phyloP scores from a whole-genome alignment of 2,113 vertebrate species.

The Sardina pilchardus region DNA sequence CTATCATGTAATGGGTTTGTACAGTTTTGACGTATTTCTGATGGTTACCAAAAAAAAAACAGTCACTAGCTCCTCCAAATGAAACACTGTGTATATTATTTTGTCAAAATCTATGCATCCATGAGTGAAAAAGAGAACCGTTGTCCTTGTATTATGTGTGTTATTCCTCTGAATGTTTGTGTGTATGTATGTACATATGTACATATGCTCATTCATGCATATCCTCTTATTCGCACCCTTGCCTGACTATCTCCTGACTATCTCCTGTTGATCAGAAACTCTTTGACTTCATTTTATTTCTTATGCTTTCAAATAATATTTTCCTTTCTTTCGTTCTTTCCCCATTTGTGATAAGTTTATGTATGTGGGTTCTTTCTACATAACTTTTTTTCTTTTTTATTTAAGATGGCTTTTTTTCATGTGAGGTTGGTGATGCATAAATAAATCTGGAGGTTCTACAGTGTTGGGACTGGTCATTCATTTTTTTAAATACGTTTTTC shows the following conservation, averaged over 20 bases:
- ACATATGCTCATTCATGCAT: conserved; percentile 33
- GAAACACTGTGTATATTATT: conserved; percentile 35
- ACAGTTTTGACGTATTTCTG: background rate
- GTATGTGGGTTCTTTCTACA: conserved; percentile 40
- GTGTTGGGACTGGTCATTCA: background rate
- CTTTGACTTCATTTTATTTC: conserved; percentile 31
- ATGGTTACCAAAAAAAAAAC: background rate
- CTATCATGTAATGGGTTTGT: background rate
- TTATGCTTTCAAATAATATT: background rate
- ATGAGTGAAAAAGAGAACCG: conserved; percentile 26
- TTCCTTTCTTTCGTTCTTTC: background rate
- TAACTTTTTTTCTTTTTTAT: conserved; percentile 39
- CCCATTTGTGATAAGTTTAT: conserved; percentile 47
- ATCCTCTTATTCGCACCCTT: conserved; percentile 13
- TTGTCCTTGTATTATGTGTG: conserved; percentile 16
- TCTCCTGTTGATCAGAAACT: conserved; percentile 33
- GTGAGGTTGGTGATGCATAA: conserved; percentile 38
- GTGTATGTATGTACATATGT: conserved; percentile 45
- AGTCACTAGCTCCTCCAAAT: conserved; percentile 11
- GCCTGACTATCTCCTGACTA: conserved; percentile 17
- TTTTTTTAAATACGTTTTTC: background rate
- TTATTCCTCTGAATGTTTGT: conserved; percentile 42
- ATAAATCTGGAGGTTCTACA: conserved; percentile 40
- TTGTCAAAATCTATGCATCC: conserved; percentile 31
- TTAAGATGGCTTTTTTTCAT: conserved; percentile 50